Base-by-base conservation (phyloP, 2,888 invertebrate genomes). In the Tanaodytes sp. region DNA sequence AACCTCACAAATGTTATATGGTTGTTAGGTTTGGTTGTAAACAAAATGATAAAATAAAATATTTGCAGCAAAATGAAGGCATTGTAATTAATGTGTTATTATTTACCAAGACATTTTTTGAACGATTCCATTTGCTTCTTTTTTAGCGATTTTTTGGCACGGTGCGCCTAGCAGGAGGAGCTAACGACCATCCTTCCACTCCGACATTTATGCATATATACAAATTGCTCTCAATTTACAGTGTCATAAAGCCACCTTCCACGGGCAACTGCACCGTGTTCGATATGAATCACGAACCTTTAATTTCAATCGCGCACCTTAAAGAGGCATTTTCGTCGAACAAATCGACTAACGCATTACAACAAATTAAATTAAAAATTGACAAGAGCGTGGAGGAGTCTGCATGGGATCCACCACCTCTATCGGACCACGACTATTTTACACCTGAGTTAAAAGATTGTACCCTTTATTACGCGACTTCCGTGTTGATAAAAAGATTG, bases 281-380 rank as follows among this genome's bases (percentile, higher is more conserved):
- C 9, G 27, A 4, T 27, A 27, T 6, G 4, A 9, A 27, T 27
- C 27, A 27, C 4, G 27, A 27, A 27, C 27, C 27, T 9, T 6
- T 27, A 9, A 27, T 27, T 27, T 27, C 27, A 27, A 27, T 27
- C 9, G 18, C 19, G 9, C 40, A 19, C 19, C 5, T 40, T 16
- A 40, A 40, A 40, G 40, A 40, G 11, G 40, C 19, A 9, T 40
- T 40, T n/a, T 40, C 40, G 1, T 4, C 6, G 8, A 40, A 40
- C 18, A 9, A 2, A 2, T 40, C 40, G 18, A 18, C 4, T n/a
- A 40, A 18, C 3, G 40, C 40, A 40, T 19, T 40, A 8, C n/a
- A 33, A 4, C 5, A 33, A 8, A 33, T 33, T 11, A 4, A 33
- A 33, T 2, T 4, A 4, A 33, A 33, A 33, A 33, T 33, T 33